Evolutionary conservation across 2,797 vertebrate genomes (phyloP).

Genomic region (Poecilia gillii): DNA sequence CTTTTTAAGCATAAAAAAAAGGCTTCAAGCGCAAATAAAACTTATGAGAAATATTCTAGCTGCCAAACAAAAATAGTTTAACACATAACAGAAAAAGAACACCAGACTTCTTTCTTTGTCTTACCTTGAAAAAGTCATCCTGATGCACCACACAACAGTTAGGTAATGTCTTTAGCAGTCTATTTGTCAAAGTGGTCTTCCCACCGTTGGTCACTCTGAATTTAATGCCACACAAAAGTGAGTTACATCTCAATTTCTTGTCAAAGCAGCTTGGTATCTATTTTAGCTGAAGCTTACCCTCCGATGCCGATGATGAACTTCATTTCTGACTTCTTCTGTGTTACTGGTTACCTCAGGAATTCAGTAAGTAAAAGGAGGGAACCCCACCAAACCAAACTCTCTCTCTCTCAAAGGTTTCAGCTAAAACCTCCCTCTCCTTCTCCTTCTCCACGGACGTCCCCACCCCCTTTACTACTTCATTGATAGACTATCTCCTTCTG

Average conservation of each 20-base stretch:
- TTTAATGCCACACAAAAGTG: neutral
- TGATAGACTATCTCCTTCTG: slow-evolving; percentile 75
- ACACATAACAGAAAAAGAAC: slow-evolving; percentile 8
- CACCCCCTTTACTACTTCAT: slow-evolving; percentile 84
- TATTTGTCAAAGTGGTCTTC: slow-evolving; percentile 93
- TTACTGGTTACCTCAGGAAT: slow-evolving; percentile 72
- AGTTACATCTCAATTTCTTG: slow-evolving; percentile 1
- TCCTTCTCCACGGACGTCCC: slow-evolving; percentile 58
- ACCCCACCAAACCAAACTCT: slow-evolving; percentile 57
- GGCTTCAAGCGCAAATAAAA: slow-evolving; percentile 33
- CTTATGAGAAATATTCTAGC: neutral
- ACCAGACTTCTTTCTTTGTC: slow-evolving; percentile 7
- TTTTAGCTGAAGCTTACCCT: slow-evolving; percentile 83
- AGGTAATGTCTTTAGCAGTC: slow-evolving; percentile 85
- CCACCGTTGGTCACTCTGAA: slow-evolving; percentile 94
- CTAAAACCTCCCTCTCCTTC: slow-evolving; percentile 58
- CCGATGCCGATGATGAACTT: slow-evolving; percentile 91
- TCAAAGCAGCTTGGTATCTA: neutral
- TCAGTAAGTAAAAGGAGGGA: slow-evolving; percentile 77
- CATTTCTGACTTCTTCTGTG: slow-evolving; percentile 75
- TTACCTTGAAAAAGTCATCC: slow-evolving; percentile 97
- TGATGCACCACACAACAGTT: slow-evolving; percentile 96
- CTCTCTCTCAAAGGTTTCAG: slow-evolving; percentile 42
- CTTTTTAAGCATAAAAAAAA: slow-evolving; percentile 29
- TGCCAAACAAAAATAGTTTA: slow-evolving; percentile 4